Conservation (phyloP, 1,140 invertebrate genomes). For the Tachypleus tridentatus region DNA sequence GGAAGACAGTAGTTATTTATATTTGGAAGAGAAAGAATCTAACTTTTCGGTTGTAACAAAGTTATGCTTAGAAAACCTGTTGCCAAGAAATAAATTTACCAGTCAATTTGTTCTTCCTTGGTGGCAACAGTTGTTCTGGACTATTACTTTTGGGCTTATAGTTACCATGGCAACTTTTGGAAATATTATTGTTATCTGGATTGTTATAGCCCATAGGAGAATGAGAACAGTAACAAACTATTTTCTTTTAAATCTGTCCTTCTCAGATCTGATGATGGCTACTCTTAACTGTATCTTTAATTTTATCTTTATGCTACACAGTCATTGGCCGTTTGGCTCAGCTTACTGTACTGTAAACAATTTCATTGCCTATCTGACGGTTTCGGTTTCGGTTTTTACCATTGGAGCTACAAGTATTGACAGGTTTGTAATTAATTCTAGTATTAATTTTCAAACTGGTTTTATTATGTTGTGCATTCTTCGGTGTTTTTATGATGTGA, state of each 20-base stretch:
- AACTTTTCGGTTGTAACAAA: too few relatives aligned
- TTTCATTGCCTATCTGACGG: conserved; percentile 75
- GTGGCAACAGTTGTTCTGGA: conserved; percentile 52
- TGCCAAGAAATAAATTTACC: too few relatives aligned
- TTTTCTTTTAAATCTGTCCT: conserved; percentile 28
- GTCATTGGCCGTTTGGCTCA: conserved; percentile 74
- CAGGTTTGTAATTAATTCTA: conserved; percentile 49
- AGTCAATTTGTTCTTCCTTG: conserved; percentile 13
- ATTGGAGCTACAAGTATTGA: conserved; percentile 89
- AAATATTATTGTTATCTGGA: conserved; percentile 76
- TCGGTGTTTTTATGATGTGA: too few relatives aligned
- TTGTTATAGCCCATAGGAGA: conserved; percentile 60
- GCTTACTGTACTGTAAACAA: conserved; percentile 72
- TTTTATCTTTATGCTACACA: conserved; percentile 34
- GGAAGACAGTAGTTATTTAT: too few relatives aligned
- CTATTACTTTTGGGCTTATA: conserved; percentile 54
- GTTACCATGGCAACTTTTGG: conserved; percentile 62
- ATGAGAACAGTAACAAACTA: conserved; percentile 27
- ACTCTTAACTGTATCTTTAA: conserved; percentile 37
- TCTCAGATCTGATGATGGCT: conserved; percentile 30
- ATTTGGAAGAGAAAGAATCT: too few relatives aligned
- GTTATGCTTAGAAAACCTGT: too few relatives aligned
- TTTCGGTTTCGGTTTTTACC: conserved; percentile 75
- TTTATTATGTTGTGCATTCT: too few relatives aligned
- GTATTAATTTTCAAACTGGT: too few relatives aligned